A percentile compares a stretch with the other conserved stretches of the same genome.
phyloP scores from a whole-genome alignment of 2,888 invertebrate species.

The Meteorus colon region DNA sequence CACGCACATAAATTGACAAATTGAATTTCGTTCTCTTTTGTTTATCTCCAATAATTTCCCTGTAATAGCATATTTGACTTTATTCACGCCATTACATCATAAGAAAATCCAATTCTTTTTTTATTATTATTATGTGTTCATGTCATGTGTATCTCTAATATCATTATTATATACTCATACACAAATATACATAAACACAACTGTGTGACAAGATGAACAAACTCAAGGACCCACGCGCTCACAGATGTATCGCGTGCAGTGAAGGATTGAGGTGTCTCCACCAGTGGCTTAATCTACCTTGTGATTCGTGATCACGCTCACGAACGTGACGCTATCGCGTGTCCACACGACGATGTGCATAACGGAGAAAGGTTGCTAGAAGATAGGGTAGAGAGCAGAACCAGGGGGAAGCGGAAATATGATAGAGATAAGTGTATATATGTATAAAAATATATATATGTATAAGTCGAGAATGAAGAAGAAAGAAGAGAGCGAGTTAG shows the following conservation, averaged over 20 bases:
- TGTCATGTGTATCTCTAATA: background rate
- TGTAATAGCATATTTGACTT: no score
- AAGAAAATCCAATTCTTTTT: no score
- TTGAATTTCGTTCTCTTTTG: no score
- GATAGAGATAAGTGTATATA: background rate
- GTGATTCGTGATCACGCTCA: conserved; percentile 47
- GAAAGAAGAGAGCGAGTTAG: background rate
- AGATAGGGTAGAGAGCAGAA: background rate
- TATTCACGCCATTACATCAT: no score
- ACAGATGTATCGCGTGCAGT: conserved; percentile 50
- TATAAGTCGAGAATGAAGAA: background rate
- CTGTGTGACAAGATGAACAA: conserved; percentile 1
- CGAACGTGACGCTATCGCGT: conserved; percentile 44
- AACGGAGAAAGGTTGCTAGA: background rate
- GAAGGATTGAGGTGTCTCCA: conserved; percentile 53
- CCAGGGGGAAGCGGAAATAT: background rate
- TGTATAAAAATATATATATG: background rate
- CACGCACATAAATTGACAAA: no score
- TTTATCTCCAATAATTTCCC: no score
- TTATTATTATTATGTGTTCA: background rate
- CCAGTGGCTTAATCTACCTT: conserved; percentile 48
- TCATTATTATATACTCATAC: background rate
- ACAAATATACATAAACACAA: background rate
- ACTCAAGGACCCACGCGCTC: conserved; percentile 14
- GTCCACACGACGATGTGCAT: conserved; percentile 35